Evolutionary conservation across 37 sponge, comb jelly and placozoan genomes (phyloP), one percentile per base, ranked within the genome.

Genomic region (Mnemiopsis leidyi): DNA sequence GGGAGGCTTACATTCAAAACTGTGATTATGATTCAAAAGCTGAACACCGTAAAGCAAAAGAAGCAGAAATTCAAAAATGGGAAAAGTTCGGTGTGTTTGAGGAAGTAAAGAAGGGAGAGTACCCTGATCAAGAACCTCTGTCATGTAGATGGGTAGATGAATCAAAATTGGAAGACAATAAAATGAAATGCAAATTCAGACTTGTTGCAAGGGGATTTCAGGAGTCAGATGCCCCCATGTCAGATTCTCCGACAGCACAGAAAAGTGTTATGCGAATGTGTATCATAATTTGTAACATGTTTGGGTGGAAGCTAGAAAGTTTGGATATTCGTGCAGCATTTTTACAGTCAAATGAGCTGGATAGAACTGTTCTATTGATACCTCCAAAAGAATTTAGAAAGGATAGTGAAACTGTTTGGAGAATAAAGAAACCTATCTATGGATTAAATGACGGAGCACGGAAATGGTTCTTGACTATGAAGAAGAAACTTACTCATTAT

Each of bases 351-450:
- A 32, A 77, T 32, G 35, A 77, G 9, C 16, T 77, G 0, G 79
- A 77, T 0, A 77, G 79, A 77, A 31, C 20, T 1, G 36, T 77
- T 0, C 79, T 77, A 13, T 33, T 77, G 35, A 33, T 21, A 16
- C 79, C 79, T 32, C 79, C 79, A 2, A 77, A 77, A 20, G 79
- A 77, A 77, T 77, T 77, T 33, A 24, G 79, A 48, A 48, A 5
- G 32, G 32, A 1, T 1, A 77, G 32, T 32, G 32, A 34, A 13
- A 48, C 13, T 48, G 61, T 48, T 5, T 48, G 61, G 61, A 48
- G 13, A 13, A 48, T 48, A 48, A 48, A 48, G 61, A 48, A 48
- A 48, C 61, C 61, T 5, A 48, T 48, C 5, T 48, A 48, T 48
- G 61, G 61, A 5, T 48, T 48, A 48, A 48, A 48, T 48, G 61